Evolutionary conservation across 2,113 vertebrate species (phyloP), one percentile per base, ranked within the genome.

Genomic region (Alexandromys fortis): DNA sequence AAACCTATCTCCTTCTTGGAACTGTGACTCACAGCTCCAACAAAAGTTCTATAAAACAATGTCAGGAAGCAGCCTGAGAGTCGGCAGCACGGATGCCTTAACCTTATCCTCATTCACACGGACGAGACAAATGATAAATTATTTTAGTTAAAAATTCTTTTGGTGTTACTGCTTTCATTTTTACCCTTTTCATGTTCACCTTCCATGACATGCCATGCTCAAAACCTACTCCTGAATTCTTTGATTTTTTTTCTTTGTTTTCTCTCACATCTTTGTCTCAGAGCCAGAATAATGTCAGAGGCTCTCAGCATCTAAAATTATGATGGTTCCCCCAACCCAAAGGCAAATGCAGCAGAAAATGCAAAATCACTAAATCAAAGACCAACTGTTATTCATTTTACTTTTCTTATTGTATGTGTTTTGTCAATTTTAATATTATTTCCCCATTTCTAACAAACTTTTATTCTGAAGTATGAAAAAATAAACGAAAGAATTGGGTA

Each of bases 41-140:
- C 5, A 65, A 92, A 88, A 79, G 26, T 75, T 98, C 63, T 55
- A 28, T 63, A 87, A 95, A 91, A 89, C 35, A 78, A n/a, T 73
- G 10, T 55, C 55, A 92, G 77, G 26, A 88, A n/a, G n/a, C 45
- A 77, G n/a, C 14, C 24, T 33, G 22, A 91, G 73, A 89, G 28
- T 63, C 22, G 0, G 28, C 26, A 45, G 21, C 47, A 82, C 2
- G 89, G 95, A 95, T 72, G 24, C 58, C n/a, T 92, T 75, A 90
- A 52, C 38, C 30, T 94, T 85, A 75, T 58, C 30, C 9, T 86
- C 30, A 87, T 68, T 65, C 72, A 35, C 55, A 73, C 10, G n/a
- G 68, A 63, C 49, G 47, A 47, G 77, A 85, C 75, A 90, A 75
- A 49, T 94, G 88, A 96, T 94, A 87, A 92, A 95, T 95, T 73